Percentiles rank a stretch among this genome's conserved stretches.
Evolutionary conservation across 2,797 vertebrate genomes (phyloP).

Genomic region (Chaetophractus vellerosus): DNA sequence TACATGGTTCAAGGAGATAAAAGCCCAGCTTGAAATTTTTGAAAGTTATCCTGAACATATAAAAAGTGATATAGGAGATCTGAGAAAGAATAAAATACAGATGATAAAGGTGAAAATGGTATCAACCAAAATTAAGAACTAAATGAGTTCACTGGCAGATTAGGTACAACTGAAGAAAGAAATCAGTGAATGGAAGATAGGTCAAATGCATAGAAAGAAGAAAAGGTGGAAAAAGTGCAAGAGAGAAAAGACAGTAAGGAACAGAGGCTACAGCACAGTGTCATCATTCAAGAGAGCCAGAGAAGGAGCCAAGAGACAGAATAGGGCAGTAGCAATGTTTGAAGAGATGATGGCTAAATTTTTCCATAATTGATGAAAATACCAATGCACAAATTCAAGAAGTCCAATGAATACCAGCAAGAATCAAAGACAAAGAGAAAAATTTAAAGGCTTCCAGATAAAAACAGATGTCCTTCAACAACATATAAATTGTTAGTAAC

Average conservation of each 20-base stretch:
- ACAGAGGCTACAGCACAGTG: neutral
- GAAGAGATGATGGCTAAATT: neutral
- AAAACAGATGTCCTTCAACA: neutral
- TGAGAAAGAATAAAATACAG: neutral
- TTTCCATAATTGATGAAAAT: neutral
- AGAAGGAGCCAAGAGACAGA: neutral
- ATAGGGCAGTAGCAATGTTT: neutral
- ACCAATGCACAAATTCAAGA: neutral
- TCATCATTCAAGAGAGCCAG: neutral
- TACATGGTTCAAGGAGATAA: neutral
- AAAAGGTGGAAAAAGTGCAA: neutral
- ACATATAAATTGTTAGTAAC: neutral
- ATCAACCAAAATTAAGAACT: slow-evolving; percentile 41
- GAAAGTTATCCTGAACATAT: slow-evolving; percentile 2
- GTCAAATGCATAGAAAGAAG: neutral
- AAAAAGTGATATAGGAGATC: neutral
- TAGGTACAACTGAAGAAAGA: neutral
- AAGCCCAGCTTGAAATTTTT: neutral
- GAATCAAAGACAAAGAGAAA: slow-evolving; percentile 2
- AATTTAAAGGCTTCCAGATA: neutral
- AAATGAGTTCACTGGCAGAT: neutral
- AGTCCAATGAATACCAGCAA: neutral
- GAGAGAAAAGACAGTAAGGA: neutral
- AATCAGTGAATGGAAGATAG: neutral
- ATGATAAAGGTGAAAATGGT: neutral